A percentile compares a stretch with the other conserved stretches of the same genome.
Conservation (phyloP, 2,113 vertebrate genomes). For the Neotragus pygmaeus region DNA sequence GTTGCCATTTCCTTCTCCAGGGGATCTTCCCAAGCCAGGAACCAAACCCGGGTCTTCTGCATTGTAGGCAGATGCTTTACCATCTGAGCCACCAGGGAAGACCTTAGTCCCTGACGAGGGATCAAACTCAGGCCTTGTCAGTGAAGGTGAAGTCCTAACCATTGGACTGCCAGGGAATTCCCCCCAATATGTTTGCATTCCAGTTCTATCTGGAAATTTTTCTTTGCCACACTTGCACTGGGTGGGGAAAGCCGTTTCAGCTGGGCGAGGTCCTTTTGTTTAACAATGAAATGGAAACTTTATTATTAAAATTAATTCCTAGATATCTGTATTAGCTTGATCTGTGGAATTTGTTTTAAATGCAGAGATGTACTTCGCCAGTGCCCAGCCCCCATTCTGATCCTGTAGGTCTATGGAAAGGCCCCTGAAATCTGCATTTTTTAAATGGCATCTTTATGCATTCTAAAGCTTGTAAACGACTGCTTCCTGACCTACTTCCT, state of each 20-base stretch:
- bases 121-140: neutral
- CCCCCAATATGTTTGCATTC: neutral
- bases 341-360: constrained; percentile 21
- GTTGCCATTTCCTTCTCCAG: neutral
- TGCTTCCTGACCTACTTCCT: neutral
- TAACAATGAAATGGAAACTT: neutral
- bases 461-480: neutral
- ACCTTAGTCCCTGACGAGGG: neutral
- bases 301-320: neutral
- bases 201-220: neutral
- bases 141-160: neutral
- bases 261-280: constrained; percentile 25
- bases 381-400: neutral
- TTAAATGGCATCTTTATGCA: neutral
- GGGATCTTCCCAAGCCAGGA: neutral
- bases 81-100: neutral
- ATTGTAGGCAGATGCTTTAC: neutral
- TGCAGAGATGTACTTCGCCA: neutral
- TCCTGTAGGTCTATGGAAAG: neutral
- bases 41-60: neutral
- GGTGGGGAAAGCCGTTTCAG: neutral
- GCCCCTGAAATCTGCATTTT: neutral
- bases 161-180: neutral
- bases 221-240: neutral
- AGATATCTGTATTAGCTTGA: neutral